Evolutionary conservation across 2,888 invertebrate species (phyloP).

Genomic region (Chymomyza amoena): DNA sequence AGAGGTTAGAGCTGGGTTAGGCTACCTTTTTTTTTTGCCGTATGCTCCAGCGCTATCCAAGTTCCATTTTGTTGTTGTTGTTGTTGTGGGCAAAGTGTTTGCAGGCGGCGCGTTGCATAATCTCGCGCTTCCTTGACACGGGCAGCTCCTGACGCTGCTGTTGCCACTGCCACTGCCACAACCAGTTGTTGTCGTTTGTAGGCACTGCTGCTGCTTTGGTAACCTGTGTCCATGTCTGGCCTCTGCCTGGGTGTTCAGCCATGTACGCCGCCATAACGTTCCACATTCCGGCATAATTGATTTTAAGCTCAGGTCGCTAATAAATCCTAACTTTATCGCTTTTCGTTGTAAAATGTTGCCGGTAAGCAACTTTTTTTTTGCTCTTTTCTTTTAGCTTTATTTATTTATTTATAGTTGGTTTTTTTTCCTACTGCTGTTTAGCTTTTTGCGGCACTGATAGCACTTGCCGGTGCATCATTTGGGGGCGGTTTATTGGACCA

Average conservation of each 20-base stretch:
- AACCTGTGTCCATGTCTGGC: conserved; percentile 24
- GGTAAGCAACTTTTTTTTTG: background rate
- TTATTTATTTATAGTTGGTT: conserved; percentile 5
- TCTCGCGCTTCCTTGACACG: conserved; percentile 59
- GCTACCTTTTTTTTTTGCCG: conserved; percentile 46
- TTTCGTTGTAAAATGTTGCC: conserved; percentile 59
- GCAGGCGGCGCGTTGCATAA: conserved; percentile 57
- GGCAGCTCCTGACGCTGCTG: conserved; percentile 5
- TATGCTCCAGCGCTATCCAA: background rate
- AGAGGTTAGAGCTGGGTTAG: conserved; percentile 68
- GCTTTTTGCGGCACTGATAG: conserved; percentile 28
- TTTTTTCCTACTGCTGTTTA: conserved; percentile 13
- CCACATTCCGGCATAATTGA: conserved; percentile 78
- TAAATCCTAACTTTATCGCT: conserved; percentile 77
- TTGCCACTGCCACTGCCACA: conserved; percentile 2
- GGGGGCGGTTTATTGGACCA: conserved; percentile 34
- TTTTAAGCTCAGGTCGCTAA: conserved; percentile 76
- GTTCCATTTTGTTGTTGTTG: background rate
- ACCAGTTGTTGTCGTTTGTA: background rate
- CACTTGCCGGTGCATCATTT: conserved; percentile 38
- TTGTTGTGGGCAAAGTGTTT: conserved; percentile 57
- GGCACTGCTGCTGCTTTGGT: conserved; percentile 8
- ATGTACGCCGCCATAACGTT: conserved; percentile 57
- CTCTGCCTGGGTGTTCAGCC: conserved; percentile 61
- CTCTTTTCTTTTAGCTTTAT: background rate